Percentiles rank a stretch among this genome's conserved stretches.
Conservation (phyloP, 2,113 vertebrate genomes). For the Nematolebias whitei region DNA sequence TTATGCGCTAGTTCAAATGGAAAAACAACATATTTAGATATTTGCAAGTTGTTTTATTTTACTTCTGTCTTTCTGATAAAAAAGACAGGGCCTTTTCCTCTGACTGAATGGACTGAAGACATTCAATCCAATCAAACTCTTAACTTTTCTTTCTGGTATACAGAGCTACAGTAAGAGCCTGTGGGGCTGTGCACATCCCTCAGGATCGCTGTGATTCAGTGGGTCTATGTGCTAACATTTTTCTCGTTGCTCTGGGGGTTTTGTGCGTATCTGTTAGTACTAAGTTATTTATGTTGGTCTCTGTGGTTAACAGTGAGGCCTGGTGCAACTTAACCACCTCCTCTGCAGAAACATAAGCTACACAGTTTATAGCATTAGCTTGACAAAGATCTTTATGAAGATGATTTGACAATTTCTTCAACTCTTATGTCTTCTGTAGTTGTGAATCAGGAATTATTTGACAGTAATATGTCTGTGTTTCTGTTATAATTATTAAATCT, state of each 20-base stretch:
- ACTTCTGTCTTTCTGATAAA: constrained; percentile 57
- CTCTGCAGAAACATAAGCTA: constrained; percentile 26
- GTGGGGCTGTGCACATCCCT: constrained; percentile 13
- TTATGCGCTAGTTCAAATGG: constrained; percentile 64
- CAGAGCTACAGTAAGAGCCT: constrained; percentile 7
- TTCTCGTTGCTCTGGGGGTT: constrained; percentile 35
- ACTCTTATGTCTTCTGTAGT: constrained; percentile 21
- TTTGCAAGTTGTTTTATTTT: constrained; percentile 57
- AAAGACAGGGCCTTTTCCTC: constrained; percentile 55
- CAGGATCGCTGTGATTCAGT: constrained; percentile 25
- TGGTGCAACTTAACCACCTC: constrained; percentile 17
- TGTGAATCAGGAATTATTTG: constrained; percentile 22
- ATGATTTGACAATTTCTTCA: constrained; percentile 29
- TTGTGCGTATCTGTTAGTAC: constrained; percentile 29
- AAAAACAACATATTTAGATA: constrained; percentile 73
- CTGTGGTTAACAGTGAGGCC: constrained; percentile 27
- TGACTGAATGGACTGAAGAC: constrained; percentile 49
- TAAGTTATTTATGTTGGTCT: constrained; percentile 32
- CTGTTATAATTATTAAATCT: constrained; percentile 18
- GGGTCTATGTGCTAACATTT: constrained; percentile 11
- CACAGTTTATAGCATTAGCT: neutral
- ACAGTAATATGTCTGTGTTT: constrained; percentile 30
- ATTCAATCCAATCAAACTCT: constrained; percentile 52
- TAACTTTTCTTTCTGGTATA: constrained; percentile 34
- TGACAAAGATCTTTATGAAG: constrained; percentile 13